Evolutionary conservation across 35 echinoderm and acorn worm species (phyloP), one percentile per base, ranked within the genome.

Genomic region (Strongylocentrotus purpuratus): DNA sequence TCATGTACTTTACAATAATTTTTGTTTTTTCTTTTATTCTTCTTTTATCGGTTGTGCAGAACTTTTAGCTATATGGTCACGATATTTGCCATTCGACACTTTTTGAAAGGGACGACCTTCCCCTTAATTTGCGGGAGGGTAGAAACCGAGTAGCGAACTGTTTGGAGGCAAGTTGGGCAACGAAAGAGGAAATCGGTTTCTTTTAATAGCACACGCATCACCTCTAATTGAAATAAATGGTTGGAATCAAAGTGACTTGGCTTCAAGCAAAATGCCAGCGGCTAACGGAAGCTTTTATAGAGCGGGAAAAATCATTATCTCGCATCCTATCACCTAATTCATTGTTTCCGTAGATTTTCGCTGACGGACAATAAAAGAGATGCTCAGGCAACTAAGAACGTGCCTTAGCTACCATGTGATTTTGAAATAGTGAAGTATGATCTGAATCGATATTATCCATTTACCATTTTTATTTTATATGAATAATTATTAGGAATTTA

Each of bases 171-270:
- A 28, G 20, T n/a, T n/a, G 65, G 65, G 65, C 5, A 78, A 78
- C 65, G 65, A 78, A 78, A 78, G 65, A 78, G 65, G 65, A 78
- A 78, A 78, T 78, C 65, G 65, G 65, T 78, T 78, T 18, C 65
- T 78, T 78, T 78, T 78, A 78, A 78, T 78, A 78, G 65, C 65
- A 78, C 65, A 78, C 20, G 65, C 65, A 78, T 78, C 65, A 78
- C 65, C 65, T 78, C 65, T 78, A 78, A 78, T 78, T 78, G 65
- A 78, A 28, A 78, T 78, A 78, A 78, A 78, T 78, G 22, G 65
- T 78, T 78, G 8, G 65, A 78, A 22, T 78, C 28, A 28, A 78
- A 78, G 65, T 78, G 65, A 78, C 3, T 78, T 22, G 7, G 65
- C 65, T 78, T 28, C 65, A n/a, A 78, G 65, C 65, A n/a, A n/a